Conservation (phyloP, 2,888 invertebrate genomes). For the Odontocerum albicorne region DNA sequence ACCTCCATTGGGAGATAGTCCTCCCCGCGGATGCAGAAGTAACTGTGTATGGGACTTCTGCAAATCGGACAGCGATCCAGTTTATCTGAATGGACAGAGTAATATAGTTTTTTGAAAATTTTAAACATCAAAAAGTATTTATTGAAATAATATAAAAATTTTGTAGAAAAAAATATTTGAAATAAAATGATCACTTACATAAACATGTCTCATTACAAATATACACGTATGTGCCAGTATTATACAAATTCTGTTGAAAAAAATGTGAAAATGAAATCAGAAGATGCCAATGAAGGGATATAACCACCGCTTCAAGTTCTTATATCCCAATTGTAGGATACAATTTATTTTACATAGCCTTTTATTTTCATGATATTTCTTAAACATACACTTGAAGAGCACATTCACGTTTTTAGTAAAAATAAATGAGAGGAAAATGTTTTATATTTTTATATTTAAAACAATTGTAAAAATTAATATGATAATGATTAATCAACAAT, state of each 20-base stretch:
- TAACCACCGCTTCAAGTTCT: no score
- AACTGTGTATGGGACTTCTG: slow-evolving; percentile 77
- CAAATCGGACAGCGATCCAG: slow-evolving; percentile 87
- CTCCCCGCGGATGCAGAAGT: slow-evolving; percentile 80
- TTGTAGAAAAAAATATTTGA: no score
- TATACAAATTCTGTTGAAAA: not conserved
- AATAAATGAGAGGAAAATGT: not conserved
- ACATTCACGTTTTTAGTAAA: no score
- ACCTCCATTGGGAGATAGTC: slow-evolving; percentile 66
- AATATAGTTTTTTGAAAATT: slow-evolving; percentile 3
- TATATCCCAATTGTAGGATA: no score
- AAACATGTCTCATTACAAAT: not conserved
- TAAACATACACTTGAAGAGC: no score
- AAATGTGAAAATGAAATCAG: not conserved
- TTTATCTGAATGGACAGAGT: slow-evolving; percentile 66
- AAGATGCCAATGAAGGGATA: no score
- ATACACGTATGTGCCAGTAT: not conserved
- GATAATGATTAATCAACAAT: no score
- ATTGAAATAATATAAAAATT: not conserved
- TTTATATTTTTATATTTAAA: not conserved
- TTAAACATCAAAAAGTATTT: no score
- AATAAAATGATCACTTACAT: no score
- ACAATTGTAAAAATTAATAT: no score
- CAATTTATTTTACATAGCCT: no score
- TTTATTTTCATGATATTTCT: no score